Percentiles rank a stretch among this genome's conserved stretches.
Conservation (phyloP, 2,797 vertebrate genomes). For the Sphenopsis melanotis region DNA sequence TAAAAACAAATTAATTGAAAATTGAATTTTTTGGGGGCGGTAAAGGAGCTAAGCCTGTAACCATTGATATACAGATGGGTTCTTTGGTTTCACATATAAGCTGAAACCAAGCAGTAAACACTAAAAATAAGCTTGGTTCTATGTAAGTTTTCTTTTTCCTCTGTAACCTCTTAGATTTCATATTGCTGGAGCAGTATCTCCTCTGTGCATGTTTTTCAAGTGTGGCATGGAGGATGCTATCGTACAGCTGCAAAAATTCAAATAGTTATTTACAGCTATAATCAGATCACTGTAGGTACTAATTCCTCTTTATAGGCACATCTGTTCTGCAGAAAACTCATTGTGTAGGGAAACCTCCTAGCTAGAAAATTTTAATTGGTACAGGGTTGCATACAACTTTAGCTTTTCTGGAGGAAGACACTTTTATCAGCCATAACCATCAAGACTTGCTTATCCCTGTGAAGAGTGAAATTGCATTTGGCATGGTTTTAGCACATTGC, state of each 20-base stretch:
- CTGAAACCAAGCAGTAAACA: neutral
- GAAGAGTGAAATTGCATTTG: constrained; percentile 54
- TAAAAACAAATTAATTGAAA: neutral
- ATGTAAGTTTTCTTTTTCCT: neutral
- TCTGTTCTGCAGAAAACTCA: neutral
- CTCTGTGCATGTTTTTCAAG: neutral
- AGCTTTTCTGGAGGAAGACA: neutral
- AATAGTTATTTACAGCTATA: neutral
- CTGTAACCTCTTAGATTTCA: neutral
- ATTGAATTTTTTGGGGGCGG: neutral
- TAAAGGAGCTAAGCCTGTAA: neutral
- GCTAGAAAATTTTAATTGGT: constrained; percentile 20
- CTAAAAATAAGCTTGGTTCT: neutral
- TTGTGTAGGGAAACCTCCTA: neutral
- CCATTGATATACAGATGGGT: neutral
- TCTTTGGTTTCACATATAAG: neutral
- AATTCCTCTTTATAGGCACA: neutral
- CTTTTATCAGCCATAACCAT: constrained; percentile 33
- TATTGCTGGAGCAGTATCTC: neutral
- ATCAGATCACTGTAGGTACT: neutral
- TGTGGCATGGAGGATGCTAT: neutral
- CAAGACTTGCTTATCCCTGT: constrained; percentile 21
- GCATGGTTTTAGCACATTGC: constrained; percentile 38
- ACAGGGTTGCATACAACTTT: neutral
- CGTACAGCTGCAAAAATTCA: neutral